Conservation (phyloP, 2,888 invertebrate genomes). For the Troides oblongomaculatus region DNA sequence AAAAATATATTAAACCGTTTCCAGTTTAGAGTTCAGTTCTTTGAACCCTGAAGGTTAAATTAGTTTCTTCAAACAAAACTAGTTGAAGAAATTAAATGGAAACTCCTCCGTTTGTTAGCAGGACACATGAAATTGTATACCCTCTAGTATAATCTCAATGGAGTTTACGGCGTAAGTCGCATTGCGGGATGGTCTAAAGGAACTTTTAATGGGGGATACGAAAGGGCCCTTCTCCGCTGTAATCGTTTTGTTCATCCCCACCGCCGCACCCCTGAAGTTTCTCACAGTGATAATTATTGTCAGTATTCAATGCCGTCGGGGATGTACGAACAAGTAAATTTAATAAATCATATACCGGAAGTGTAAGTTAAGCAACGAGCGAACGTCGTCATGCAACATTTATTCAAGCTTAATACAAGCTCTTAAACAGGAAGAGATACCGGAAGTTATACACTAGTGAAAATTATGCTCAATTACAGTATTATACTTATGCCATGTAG, state of each 20-base stretch:
- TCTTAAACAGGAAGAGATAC: no score
- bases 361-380: constrained; percentile 33
- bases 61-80: no score
- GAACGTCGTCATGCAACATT: constrained; percentile 1
- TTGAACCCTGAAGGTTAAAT: no score
- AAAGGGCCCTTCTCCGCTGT: constrained; percentile 55
- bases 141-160: constrained; percentile 24
- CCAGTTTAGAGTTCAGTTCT: no score
- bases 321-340: constrained; percentile 31
- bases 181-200: constrained; percentile 29
- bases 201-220: constrained; percentile 54
- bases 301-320: constrained; percentile 43
- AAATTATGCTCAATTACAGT: no score
- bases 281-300: constrained; percentile 59
- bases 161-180: constrained; percentile 32
- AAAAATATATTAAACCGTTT: no score
- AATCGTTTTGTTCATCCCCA: constrained; percentile 64
- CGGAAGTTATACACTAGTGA: no score
- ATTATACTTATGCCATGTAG: no score
- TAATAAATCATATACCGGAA: constrained; percentile 34
- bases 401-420: no score
- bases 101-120: no score
- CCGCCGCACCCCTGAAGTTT: constrained; percentile 51
- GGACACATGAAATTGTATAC: no score
- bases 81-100: no score